Evolutionary conservation across 2,797 vertebrate genomes (phyloP).

Genomic region (Alcedo atthis): DNA sequence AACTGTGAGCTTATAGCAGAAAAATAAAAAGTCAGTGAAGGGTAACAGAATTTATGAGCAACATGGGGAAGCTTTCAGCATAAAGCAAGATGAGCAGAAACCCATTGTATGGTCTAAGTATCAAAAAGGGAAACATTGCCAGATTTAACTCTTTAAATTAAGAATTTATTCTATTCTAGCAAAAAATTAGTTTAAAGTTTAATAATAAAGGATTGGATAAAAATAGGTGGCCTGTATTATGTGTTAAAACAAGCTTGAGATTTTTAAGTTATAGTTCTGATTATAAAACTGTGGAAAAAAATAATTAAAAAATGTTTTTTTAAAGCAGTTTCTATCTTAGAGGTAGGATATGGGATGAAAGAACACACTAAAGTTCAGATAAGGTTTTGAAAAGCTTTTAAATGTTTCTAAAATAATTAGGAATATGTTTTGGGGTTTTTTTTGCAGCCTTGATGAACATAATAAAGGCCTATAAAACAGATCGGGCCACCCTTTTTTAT

Average conservation of each 20-base stretch:
- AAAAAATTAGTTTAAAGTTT: background rate
- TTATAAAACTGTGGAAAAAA: background rate
- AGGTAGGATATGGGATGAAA: background rate
- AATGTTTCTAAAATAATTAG: background rate
- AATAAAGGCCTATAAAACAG: background rate
- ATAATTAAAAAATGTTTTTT: background rate
- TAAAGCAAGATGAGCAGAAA: background rate
- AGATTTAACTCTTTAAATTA: background rate
- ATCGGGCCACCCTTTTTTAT: background rate
- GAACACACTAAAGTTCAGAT: background rate
- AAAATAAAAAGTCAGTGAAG: conserved; percentile 15
- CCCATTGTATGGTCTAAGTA: background rate
- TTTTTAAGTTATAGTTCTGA: background rate
- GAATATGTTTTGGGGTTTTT: background rate
- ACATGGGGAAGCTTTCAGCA: background rate
- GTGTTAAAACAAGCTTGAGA: background rate
- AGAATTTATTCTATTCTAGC: background rate
- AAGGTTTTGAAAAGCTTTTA: background rate
- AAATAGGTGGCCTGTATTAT: background rate
- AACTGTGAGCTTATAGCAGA: background rate
- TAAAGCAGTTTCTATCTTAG: background rate
- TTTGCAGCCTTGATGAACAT: too few species aligned
- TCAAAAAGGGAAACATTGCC: background rate
- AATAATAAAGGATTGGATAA: background rate
- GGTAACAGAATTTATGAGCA: background rate